These are phyloP conservation scores for Cecidostiba fungosa DNA, from an alignment of 2,888 invertebrate genomes.

Conservation along the genomic window DNA sequence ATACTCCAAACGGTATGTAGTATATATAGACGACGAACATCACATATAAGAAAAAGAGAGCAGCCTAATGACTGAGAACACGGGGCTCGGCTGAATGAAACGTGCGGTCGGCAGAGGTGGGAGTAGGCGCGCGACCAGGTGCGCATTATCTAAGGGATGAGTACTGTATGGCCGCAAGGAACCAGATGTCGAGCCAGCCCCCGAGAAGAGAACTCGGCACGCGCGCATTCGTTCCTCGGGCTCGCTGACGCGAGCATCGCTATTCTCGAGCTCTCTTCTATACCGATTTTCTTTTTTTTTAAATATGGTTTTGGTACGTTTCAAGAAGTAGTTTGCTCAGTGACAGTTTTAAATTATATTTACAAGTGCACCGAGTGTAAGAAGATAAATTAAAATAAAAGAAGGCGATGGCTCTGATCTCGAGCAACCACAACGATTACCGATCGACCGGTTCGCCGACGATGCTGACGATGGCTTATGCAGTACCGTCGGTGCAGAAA, in stretches of 20 bases:
- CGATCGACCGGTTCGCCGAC: slow-evolving; percentile 70
- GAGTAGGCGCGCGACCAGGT: slow-evolving; percentile 71
- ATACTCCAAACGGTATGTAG: not conserved
- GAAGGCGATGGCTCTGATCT: slow-evolving; percentile 74
- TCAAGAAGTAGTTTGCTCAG: not conserved
- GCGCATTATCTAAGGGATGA: slow-evolving; percentile 77
- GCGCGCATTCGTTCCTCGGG: slow-evolving; percentile 42
- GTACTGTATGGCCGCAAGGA: slow-evolving; percentile 66
- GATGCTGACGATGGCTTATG: slow-evolving; percentile 71
- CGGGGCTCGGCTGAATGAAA: slow-evolving; percentile 41
- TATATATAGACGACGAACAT: not conserved
- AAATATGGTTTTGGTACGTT: not conserved
- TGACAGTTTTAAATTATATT: not conserved
- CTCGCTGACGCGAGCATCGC: slow-evolving; percentile 43
- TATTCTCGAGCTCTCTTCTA: not conserved
- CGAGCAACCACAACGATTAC: slow-evolving; percentile 74
- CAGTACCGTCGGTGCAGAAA: not conserved
- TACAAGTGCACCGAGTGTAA: not conserved
- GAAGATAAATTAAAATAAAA: not conserved
- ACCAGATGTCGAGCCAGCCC: slow-evolving; percentile 74
- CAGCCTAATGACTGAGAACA: slow-evolving; percentile 25
- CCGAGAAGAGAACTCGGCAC: slow-evolving; percentile 34
- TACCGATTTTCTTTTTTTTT: not conserved
- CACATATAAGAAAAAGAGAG: slow-evolving; percentile 26
- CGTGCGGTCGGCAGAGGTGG: slow-evolving; percentile 61